Evolutionary conservation across 2,797 vertebrate species (phyloP).

Genomic region (Delichon dasypus): DNA sequence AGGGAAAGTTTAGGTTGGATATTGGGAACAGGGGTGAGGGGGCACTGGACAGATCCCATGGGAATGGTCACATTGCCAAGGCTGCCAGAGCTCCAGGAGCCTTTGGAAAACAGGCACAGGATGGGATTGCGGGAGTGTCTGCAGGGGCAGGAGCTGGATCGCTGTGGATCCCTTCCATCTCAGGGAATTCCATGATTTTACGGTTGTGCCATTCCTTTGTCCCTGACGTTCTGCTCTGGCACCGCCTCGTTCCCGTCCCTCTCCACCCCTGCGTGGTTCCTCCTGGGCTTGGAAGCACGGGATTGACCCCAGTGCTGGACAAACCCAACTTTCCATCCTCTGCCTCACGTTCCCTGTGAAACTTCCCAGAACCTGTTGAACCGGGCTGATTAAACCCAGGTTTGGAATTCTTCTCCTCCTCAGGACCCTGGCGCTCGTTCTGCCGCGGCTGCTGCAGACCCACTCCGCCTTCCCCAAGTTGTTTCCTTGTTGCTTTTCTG

Average conservation of each 20-base stretch:
- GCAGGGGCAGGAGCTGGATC: neutral
- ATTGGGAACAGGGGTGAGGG: neutral
- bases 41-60: neutral
- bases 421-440: neutral
- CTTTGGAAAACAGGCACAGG: neutral
- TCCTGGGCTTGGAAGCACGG: rapidly evolving
- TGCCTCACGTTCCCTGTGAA: neutral
- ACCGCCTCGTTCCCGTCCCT: rapidly evolving
- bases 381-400: neutral
- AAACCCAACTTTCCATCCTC: neutral
- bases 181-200: neutral
- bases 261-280: rapidly evolving
- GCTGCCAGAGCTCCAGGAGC: neutral
- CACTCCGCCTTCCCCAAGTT: neutral
- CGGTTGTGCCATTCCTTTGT: rapidly evolving
- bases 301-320: neutral
- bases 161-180: neutral
- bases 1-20: neutral
- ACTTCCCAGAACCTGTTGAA: neutral
- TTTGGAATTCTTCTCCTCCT: neutral
- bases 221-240: neutral
- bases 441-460: neutral
- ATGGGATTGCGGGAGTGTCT: neutral
- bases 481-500: neutral
- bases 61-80: neutral